Evolutionary conservation across 2,888 invertebrate genomes (phyloP).

Genomic region (Diadegma fenestrale): DNA sequence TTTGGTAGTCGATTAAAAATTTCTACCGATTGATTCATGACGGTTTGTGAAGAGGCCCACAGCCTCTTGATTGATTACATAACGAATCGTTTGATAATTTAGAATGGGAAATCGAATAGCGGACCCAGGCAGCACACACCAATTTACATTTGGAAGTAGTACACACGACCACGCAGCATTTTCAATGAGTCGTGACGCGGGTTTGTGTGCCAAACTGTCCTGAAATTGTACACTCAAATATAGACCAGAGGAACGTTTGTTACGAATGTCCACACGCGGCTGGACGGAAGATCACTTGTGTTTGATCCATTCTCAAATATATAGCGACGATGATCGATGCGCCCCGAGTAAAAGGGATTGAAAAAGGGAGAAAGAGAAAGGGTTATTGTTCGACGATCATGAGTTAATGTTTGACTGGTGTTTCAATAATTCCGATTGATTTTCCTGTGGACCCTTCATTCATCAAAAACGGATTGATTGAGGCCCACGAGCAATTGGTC

Average conservation of each 20-base stretch:
- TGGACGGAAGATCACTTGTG: slow-evolving; percentile 27
- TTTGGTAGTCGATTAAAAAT: background rate
- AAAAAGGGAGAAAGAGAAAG: slow-evolving; percentile 4
- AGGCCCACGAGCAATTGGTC: background rate
- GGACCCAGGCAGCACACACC: slow-evolving; percentile 15
- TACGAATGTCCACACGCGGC: slow-evolving; percentile 29
- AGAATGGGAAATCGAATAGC: background rate
- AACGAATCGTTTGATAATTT: slow-evolving; percentile 31
- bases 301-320: slow-evolving; percentile 29
- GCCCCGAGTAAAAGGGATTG: background rate
- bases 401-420: slow-evolving; percentile 51
- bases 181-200: background rate
- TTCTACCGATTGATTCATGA: background rate
- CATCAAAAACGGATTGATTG: slow-evolving; percentile 29
- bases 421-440: slow-evolving; percentile 17
- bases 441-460: slow-evolving; percentile 1
- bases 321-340: background rate
- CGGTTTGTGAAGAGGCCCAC: background rate
- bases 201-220: background rate
- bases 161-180: slow-evolving; percentile 1
- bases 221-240: slow-evolving; percentile 11
- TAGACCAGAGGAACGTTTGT: slow-evolving; percentile 7
- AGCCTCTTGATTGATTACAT: slow-evolving; percentile 24
- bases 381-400: slow-evolving; percentile 44
- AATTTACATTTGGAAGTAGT: slow-evolving; percentile 52